Evolutionary conservation across 2,797 vertebrate genomes (phyloP), one percentile per base, ranked within the genome.

Genomic region (Anas acuta): DNA sequence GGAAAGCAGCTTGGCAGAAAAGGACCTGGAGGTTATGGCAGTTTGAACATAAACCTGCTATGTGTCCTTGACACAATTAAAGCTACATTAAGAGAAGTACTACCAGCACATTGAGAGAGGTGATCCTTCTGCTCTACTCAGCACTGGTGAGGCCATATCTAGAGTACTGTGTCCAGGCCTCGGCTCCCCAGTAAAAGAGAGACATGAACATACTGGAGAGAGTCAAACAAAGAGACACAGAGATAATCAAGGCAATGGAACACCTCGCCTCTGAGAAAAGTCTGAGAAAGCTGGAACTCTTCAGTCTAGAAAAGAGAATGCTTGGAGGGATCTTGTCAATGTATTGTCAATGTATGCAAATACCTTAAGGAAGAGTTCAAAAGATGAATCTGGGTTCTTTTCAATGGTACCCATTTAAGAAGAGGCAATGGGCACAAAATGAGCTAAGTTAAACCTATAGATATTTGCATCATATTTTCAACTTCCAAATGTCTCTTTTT

Each of bases 401-500:
- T 41, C 54, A 7, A 22, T 11, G 25, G 7, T 78, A 11, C 11
- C 18, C 32, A 0, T 30, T 53, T 43, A 11, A 32, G 6, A 19
- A 70, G 51, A 70, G 18, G 11, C 15, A 58, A 49, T 2, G 21
- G 30, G 2, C 17, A 39, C 26, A 30, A 3, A 17, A 5, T 65
- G n/a, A 47, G 96, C 93, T 94, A 96, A 96, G 54, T 84, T 83
- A 96, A 96, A 91, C 47, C 47, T 49, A 23, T 89, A 94, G 47
- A 22, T 49, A 97, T 97, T 95, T 95, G 69, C 92, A 97, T 96
- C 35, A 14, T 84, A 83, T 67, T 80, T 96, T 86, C 51, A 39
- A 92, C 41, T 26, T 79, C 47, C 49, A 78, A 75, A 86, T 39
- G 3, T 13, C 80, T 87, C 33, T 4, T 75, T 87, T 89, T 91